Base-by-base conservation (phyloP, 2,888 invertebrate genomes). In the Eupithecia subfuscata region DNA sequence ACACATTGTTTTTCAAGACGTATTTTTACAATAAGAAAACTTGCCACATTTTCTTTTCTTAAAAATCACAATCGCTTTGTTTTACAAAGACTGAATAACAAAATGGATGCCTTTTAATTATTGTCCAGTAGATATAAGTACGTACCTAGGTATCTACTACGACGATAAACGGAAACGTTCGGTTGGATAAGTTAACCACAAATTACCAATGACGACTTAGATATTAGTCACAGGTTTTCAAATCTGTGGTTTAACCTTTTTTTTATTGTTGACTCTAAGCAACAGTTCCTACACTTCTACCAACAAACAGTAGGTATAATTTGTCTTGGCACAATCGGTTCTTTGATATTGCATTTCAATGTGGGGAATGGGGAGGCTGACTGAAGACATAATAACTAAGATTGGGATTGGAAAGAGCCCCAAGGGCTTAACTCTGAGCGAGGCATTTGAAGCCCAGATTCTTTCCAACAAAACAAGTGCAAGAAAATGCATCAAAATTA, bases 1-100 rank as follows among this genome's bases (percentile, higher is more conserved):
- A 25, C 56, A 25, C 14, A 25, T 60, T 56, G 22, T 56, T 64
- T 63, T 34, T 64, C 34, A 34, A 64, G 64, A 25, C 64, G 34
- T 30, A 30, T 64, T 64, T 25, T 34, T 9, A 34, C 30, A 18
- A 64, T 64, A 18, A 18, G 16, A 1, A 34, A 34, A 16, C 63
- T 30, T 16, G 16, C 34, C 18, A 64, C 30, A 67, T 37, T 67
- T n/a, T 67, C 9, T 67, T 67, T 67, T 67, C 34, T n/a, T n/a
- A 9, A 11, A n/a, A 65, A 40, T n/a, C 18, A 67, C 37, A 37
- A 67, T 67, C 22, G 37, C 40, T 40, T 67, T 67, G 40, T 67
- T 40, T 40, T 34, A 12, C 8, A 67, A 65, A 1, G 65, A 37
- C 34, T 30, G 12, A 67, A 22, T n/a, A 40, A 67, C n/a, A 67